Percentiles rank a stretch among this genome's conserved stretches.
Conservation (phyloP, 2,113 vertebrate species). For the Arvicanthis niloticus region DNA sequence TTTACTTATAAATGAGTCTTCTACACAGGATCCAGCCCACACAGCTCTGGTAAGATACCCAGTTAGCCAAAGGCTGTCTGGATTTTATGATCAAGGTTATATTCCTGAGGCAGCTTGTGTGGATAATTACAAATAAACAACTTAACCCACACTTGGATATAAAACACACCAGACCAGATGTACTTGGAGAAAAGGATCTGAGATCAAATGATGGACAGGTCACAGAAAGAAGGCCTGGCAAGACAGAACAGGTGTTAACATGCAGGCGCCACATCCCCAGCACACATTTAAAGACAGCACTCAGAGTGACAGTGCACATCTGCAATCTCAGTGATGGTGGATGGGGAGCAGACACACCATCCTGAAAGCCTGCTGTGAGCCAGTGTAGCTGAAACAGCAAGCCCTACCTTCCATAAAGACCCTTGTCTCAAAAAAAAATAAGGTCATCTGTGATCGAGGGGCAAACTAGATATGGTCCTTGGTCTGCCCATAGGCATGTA, state of each 20-base stretch:
- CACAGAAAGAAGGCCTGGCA: background rate
- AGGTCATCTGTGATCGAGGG: background rate
- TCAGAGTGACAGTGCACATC: too few relatives aligned
- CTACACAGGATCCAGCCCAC: constrained; percentile 5
- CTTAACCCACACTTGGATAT: constrained; percentile 5
- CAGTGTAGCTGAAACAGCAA: background rate
- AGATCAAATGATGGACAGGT: background rate
- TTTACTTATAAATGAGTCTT: background rate
- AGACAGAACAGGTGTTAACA: too few relatives aligned
- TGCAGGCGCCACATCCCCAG: background rate
- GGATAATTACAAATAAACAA: background rate
- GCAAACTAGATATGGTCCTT: background rate
- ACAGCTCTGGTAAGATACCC: constrained; percentile 10
- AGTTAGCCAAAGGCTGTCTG: background rate
- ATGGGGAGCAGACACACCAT: background rate
- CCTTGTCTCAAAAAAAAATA: background rate
- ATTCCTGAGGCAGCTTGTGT: background rate
- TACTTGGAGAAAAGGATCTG: background rate
- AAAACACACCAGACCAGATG: background rate
- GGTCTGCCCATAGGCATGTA: background rate
- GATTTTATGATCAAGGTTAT: background rate
- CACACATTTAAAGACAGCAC: background rate
- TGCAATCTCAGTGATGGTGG: background rate
- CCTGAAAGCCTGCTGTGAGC: background rate
- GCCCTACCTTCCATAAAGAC: background rate